Conservation (phyloP, 2,797 vertebrate genomes). For the Lateolabrax maculatus region DNA sequence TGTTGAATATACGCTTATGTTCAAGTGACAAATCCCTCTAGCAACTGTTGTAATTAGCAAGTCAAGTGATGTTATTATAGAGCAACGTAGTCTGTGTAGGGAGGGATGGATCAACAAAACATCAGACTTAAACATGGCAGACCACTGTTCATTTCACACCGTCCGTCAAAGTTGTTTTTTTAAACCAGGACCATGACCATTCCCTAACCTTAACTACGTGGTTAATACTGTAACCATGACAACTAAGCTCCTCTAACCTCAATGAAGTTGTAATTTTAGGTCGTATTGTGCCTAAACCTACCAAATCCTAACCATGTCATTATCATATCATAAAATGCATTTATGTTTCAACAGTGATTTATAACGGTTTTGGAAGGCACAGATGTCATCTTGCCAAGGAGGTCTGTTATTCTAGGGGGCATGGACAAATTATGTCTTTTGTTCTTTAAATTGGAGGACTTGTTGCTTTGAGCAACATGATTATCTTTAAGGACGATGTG, state of each 20-base stretch:
- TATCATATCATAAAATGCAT: neutral
- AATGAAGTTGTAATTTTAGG: neutral
- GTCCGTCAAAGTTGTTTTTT: too few species aligned
- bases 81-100: too few species aligned
- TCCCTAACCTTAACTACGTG: neutral
- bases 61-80: neutral
- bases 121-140: neutral
- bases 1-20: neutral
- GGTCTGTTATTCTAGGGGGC: too few species aligned
- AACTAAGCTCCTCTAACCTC: neutral
- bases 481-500: neutral
- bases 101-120: neutral
- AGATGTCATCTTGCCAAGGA: too few species aligned
- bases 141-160: neutral
- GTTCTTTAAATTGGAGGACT: neutral
- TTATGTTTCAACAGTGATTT: neutral
- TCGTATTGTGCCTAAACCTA: neutral
- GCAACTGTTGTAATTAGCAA: neutral
- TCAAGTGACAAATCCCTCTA: neutral
- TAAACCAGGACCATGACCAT: too few species aligned
- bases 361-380: neutral
- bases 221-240: neutral
- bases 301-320: neutral
- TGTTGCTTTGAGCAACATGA: neutral
- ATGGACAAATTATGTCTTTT: neutral